Evolutionary conservation across 2,113 vertebrate species (phyloP).

Genomic region (Drymodes brunneopygia): DNA sequence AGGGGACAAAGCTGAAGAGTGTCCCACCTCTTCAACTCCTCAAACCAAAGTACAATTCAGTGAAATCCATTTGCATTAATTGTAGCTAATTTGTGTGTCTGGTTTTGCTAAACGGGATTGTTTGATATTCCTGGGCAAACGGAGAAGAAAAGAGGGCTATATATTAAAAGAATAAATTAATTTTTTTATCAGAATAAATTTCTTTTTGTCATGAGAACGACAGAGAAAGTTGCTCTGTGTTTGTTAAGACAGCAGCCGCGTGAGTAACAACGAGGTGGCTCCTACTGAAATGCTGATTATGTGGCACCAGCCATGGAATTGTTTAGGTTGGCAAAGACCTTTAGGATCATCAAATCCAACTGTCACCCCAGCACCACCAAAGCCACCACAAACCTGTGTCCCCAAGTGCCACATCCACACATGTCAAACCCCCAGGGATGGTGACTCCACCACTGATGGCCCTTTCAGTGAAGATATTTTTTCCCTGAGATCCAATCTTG

Average conservation of each 20-base stretch:
- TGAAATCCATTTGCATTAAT: neutral
- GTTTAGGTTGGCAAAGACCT: neutral
- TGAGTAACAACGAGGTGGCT: neutral
- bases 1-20: neutral
- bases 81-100: neutral
- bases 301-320: neutral
- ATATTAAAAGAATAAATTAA: neutral
- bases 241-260: neutral
- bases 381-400: neutral
- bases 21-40: neutral
- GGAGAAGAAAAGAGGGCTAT: neutral
- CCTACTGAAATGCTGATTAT: neutral
- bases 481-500: neutral
- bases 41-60: neutral
- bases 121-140: neutral
- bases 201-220: neutral
- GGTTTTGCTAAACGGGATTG: neutral
- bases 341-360: neutral
- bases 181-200: neutral
- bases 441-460: neutral
- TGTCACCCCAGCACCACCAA: neutral
- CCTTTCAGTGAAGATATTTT: no score
- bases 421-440: neutral
- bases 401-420: neutral
- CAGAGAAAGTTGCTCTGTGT: neutral